Percentiles rank a stretch among this genome's conserved stretches.
Conservation (phyloP, 2,888 invertebrate species). For the Calameuta filiformis region DNA sequence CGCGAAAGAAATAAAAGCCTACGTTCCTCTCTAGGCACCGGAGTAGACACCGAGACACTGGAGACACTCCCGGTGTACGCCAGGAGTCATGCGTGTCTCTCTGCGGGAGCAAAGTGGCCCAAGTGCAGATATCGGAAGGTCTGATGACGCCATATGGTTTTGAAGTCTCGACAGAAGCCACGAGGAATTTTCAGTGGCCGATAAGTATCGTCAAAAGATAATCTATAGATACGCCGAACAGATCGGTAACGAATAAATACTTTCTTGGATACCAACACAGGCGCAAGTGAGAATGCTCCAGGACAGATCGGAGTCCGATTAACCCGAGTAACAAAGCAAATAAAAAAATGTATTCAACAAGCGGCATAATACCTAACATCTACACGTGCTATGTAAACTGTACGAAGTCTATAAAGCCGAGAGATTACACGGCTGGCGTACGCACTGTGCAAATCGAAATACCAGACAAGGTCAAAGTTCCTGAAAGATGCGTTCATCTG, state of each 20-base stretch:
- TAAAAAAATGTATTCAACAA: not conserved
- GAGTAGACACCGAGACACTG: not conserved
- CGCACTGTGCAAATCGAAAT: not conserved
- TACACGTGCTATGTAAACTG: not conserved
- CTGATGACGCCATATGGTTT: not conserved
- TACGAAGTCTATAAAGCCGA: not conserved
- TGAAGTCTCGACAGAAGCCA: not conserved
- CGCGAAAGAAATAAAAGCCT: not conserved
- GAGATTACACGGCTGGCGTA: not conserved
- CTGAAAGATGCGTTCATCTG: not conserved
- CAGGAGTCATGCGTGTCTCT: not conserved
- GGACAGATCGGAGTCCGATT: not conserved
- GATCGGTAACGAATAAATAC: not conserved
- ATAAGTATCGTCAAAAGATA: not conserved
- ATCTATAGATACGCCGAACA: not conserved
- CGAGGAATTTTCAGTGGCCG: not conserved
- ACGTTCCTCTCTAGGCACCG: not conserved
- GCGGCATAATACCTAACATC: not conserved
- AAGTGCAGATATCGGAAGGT: not conserved
- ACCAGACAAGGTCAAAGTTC: not conserved
- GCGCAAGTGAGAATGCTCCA: not conserved
- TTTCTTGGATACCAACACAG: not conserved
- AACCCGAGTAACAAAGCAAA: not conserved
- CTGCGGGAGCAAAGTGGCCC: slow-evolving; percentile 23
- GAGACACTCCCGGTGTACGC: not conserved